Conservation (phyloP, 2,113 vertebrate genomes). For the Melanocharis versteri region DNA sequence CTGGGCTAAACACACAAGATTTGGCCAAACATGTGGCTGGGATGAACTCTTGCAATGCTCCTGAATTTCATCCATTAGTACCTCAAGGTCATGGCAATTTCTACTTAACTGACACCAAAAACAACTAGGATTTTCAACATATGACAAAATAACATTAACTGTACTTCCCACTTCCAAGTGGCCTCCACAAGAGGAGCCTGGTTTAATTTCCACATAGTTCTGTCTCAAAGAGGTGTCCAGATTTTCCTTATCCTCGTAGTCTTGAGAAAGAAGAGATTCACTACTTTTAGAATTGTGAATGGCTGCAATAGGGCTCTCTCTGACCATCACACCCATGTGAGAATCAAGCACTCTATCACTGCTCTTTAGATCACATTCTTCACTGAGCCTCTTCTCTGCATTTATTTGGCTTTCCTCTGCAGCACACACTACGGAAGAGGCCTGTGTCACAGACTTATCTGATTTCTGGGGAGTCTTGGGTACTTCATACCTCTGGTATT, state of each 20-base stretch:
- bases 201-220: slow-evolving; percentile 22
- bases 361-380: neutral
- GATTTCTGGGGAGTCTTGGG: neutral
- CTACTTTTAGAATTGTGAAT: neutral
- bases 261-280: neutral
- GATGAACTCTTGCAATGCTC: slow-evolving; percentile 73
- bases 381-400: neutral
- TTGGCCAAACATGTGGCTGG: slow-evolving; percentile 58
- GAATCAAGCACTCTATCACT: neutral
- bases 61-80: slow-evolving; percentile 85
- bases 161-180: slow-evolving; percentile 83
- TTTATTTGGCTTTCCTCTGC: neutral
- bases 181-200: neutral
- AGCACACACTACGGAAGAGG: neutral
- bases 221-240: neutral
- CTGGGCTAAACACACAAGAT: slow-evolving; percentile 80
- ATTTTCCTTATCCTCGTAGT: neutral
- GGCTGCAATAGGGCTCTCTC: neutral
- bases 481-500: slow-evolving; percentile 55
- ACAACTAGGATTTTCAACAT: slow-evolving; percentile 79
- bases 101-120: slow-evolving; percentile 91
- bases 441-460: neutral
- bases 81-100: slow-evolving; percentile 66
- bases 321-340: neutral
- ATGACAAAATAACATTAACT: slow-evolving; percentile 81